A percentile compares a stretch with the other conserved stretches of the same genome.
Evolutionary conservation across 2,113 vertebrate genomes (phyloP).

Genomic region (Strix aluco): DNA sequence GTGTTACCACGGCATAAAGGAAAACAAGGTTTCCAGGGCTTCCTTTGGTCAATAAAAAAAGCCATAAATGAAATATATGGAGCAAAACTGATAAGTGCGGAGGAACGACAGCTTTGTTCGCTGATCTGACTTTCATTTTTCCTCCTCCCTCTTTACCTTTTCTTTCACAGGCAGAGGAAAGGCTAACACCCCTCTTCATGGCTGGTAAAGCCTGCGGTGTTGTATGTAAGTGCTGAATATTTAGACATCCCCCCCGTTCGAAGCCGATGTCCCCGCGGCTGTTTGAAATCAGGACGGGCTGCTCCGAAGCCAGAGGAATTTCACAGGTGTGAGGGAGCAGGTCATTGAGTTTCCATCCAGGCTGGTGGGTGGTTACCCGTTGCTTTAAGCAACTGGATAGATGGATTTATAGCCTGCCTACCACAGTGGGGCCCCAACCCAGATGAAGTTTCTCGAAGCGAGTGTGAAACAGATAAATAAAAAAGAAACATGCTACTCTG

Average conservation of each 20-base stretch:
- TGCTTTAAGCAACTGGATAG: background rate
- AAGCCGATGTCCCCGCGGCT: background rate
- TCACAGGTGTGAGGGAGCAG: background rate
- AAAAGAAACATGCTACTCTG: background rate
- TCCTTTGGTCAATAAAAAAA: slow-evolving; percentile 23
- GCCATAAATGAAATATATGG: slow-evolving; percentile 26
- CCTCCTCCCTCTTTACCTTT: background rate
- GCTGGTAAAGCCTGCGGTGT: background rate
- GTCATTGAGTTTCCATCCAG: background rate
- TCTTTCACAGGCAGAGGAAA: background rate
- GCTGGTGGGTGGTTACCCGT: background rate
- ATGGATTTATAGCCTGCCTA: background rate
- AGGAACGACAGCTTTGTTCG: background rate
- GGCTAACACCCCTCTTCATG: background rate
- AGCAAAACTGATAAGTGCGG: slow-evolving; percentile 1
- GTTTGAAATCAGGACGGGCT: background rate
- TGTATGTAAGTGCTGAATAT: background rate
- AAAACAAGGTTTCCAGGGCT: slow-evolving; percentile 30
- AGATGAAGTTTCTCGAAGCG: background rate
- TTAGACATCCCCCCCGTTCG: background rate
- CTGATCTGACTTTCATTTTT: background rate
- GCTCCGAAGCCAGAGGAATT: background rate
- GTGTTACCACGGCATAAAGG: background rate
- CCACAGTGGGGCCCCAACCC: background rate
- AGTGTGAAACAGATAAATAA: background rate